Evolutionary conservation across 2,888 invertebrate genomes (phyloP), one percentile per base, ranked within the genome.

Genomic region (Phlogophora meticulosa): DNA sequence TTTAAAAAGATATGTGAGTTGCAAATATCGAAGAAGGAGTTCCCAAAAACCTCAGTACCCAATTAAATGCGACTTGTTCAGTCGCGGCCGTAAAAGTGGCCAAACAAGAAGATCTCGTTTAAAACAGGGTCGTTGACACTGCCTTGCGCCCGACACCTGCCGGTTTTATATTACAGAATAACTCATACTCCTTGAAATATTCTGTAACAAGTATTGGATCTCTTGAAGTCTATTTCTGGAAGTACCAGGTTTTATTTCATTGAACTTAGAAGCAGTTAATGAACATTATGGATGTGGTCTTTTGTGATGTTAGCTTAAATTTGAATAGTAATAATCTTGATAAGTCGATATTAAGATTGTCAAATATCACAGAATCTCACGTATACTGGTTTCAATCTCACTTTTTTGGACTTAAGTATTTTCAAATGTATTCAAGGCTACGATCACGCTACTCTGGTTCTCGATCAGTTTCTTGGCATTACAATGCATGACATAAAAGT

Each of bases 71-170:
- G 53, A 24, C 70, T 60, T 58, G 49, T 42, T 46, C 55, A 63
- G n/a, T 24, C 45, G 38, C 52, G 49, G 15, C 10, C 20, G 22
- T 38, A 60, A 46, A 65, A 72, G 59, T 64, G 38, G 65, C 32
- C 34, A 61, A 78, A 80, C 81, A 57, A 72, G 83, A 69, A 77
- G 43, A 72, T 69, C 82, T 69, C 61, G 81, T 78, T 80, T 72
- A 46, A 46, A 78, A 59, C 53, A 55, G 65, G 82, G 80, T 80
- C 76, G 74, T 64, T 76, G 74, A 81, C 78, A 74, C 64, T 43
- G 60, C 15, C 49, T 53, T 60, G 52, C 64, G 57, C 59, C 38
- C 70, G 52, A 56, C 48, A 45, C 57, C 40, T 46, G 70, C n/a
- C 49, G 46, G 67, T 69, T 71, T 67, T 67, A 61, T 62, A 64